Percentiles rank a stretch among this genome's conserved stretches.
Evolutionary conservation across 30 jellyfish, hydroid and myxozoan species (phyloP).

Genomic region (Mastigias papua): DNA sequence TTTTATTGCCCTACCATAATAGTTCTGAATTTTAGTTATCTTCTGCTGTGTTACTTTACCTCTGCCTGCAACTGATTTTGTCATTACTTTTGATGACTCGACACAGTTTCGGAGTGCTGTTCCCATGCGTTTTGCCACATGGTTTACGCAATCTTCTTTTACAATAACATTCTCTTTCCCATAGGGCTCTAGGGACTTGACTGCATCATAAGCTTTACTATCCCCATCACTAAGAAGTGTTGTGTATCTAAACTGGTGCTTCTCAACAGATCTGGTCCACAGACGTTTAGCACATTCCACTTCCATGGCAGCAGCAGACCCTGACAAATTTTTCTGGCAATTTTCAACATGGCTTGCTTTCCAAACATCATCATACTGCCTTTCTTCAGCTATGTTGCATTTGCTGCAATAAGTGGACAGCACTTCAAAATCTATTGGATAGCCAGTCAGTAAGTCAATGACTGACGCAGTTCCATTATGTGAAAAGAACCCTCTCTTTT

Average conservation of each 20-base stretch:
- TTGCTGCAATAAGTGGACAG: constrained; percentile 32
- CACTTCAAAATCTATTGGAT: constrained; percentile 28
- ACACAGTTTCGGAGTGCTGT: constrained; percentile 29
- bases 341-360: constrained; percentile 1
- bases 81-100: constrained; percentile 19
- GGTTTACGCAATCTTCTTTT: too few species aligned
- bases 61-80: constrained; percentile 32
- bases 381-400: constrained; percentile 28
- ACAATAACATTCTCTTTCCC: constrained; percentile 8
- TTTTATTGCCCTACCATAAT: constrained; percentile 65
- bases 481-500: constrained; percentile 6
- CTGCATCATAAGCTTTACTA: constrained; percentile 27
- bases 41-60: constrained; percentile 34
- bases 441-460: constrained; percentile 55
- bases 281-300: neutral
- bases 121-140: constrained; percentile 30
- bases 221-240: too few species aligned
- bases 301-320: constrained; percentile 34
- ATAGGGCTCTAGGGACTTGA: neutral
- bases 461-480: constrained; percentile 39
- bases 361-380: neutral
- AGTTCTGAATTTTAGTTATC: constrained; percentile 32
- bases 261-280: neutral
- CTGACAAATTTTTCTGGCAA: neutral
- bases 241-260: too few species aligned